A percentile compares a stretch with the other conserved stretches of the same genome.
These are phyloP conservation scores for Eremophila alpestris DNA, from an alignment of 2,797 vertebrate species.

Conservation along the genomic window DNA sequence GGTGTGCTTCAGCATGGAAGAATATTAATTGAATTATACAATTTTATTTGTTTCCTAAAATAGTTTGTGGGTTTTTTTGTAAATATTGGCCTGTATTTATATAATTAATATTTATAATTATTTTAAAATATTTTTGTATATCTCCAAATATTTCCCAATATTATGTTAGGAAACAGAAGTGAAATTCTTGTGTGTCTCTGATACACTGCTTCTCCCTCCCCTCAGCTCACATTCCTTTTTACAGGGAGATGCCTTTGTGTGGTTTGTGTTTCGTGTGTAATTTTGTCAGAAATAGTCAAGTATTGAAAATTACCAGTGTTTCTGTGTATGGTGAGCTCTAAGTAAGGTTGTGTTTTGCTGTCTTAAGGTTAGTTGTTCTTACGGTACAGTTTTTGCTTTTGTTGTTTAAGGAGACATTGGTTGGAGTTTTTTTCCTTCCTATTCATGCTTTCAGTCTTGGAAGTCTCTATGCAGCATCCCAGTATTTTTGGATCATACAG, in stretches of 20 bases:
- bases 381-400: neutral
- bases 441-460: neutral
- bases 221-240: neutral
- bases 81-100: neutral
- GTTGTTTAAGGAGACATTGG: neutral
- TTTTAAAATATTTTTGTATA: neutral
- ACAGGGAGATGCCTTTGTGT: neutral
- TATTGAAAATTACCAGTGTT: neutral
- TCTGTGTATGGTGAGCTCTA: neutral
- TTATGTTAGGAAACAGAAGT: neutral
- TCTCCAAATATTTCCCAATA: neutral
- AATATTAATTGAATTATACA: neutral
- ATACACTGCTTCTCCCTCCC: neutral
- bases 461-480: neutral
- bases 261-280: neutral
- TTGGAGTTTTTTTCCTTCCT: neutral
- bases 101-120: neutral
- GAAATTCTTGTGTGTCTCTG: neutral
- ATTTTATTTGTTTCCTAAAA: neutral
- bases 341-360: neutral
- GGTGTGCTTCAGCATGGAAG: neutral
- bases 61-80: neutral
- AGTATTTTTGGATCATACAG: neutral
- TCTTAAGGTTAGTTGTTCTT: neutral
- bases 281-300: neutral